phyloP scores from a whole-genome alignment of 2,113 vertebrate genomes.

The Geococcyx californianus region DNA sequence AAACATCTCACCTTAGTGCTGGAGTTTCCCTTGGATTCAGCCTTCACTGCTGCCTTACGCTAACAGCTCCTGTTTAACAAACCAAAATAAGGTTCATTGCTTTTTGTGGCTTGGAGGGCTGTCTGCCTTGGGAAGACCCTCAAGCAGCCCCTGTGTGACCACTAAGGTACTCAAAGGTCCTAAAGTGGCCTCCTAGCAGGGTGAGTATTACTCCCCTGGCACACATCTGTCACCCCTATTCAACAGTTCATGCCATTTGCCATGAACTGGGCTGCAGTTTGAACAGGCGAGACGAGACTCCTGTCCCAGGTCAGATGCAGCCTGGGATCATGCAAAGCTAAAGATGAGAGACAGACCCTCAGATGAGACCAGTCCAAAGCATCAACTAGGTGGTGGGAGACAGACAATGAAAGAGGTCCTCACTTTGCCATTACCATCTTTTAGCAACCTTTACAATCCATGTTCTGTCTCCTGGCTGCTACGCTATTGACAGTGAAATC shows the following conservation, averaged over 20 bases:
- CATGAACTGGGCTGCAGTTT: background rate
- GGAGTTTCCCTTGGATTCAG: background rate
- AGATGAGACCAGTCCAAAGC: background rate
- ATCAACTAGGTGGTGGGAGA: background rate
- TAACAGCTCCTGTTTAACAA: background rate
- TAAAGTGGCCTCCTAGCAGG: background rate
- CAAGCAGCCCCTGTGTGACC: background rate
- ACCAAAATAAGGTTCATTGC: background rate
- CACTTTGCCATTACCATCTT: background rate
- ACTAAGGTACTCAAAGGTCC: accelerated
- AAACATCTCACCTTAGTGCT: background rate
- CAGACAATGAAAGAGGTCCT: background rate
- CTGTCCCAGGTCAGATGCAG: background rate
- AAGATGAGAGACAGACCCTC: background rate
- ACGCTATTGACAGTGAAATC: background rate
- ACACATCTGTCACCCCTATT: accelerated
- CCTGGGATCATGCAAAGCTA: background rate
- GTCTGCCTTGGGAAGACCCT: background rate
- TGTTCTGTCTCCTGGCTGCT: background rate
- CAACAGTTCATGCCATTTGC: background rate
- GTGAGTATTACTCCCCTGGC: accelerated
- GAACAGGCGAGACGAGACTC: background rate
- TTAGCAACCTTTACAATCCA: background rate
- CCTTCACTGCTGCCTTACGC: background rate
- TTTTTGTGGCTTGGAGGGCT: background rate